Percentiles rank a stretch among this genome's conserved stretches.
Conservation (phyloP, 1,140 invertebrate genomes). For the Neodiprion fabricii region DNA sequence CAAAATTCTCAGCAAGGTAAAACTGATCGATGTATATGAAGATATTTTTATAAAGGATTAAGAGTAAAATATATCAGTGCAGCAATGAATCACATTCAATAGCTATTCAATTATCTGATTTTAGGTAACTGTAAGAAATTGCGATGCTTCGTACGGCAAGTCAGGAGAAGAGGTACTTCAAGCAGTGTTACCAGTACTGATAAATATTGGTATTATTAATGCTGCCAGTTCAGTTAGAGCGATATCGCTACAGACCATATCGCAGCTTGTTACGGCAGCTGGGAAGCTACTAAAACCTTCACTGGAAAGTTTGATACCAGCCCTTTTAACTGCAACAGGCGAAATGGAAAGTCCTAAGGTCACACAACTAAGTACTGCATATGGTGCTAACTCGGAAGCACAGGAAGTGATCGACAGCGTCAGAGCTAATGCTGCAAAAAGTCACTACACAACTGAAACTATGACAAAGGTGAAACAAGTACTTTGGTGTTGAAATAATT, state of each 20-base stretch:
- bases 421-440: conserved; percentile 78
- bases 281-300: conserved; percentile 81
- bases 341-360: conserved; percentile 82
- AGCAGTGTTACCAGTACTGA: conserved; percentile 79
- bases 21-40: conserved; percentile 21
- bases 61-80: conserved; percentile 9
- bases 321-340: conserved; percentile 82
- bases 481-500: conserved; percentile 10
- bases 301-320: conserved; percentile 80
- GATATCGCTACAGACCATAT: conserved; percentile 83
- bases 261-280: conserved; percentile 81
- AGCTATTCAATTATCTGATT: conserved; percentile 9
- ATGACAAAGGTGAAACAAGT: conserved; percentile 72
- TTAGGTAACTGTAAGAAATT: conserved; percentile 36
- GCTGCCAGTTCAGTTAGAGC: conserved; percentile 80
- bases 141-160: conserved; percentile 79
- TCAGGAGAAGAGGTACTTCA: conserved; percentile 78
- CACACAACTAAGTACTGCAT: conserved; percentile 78
- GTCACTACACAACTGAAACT: conserved; percentile 87
- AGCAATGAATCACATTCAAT: conserved; percentile 17
- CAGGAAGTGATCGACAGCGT: conserved; percentile 80
- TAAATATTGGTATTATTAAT: conserved; percentile 81
- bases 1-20: conserved; percentile 80
- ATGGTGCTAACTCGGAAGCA: conserved; percentile 69
- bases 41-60: conserved; percentile 20